Percentiles rank a stretch among this genome's conserved stretches.
Conservation (phyloP, 2,113 vertebrate genomes). For the Azemiops feae region DNA sequence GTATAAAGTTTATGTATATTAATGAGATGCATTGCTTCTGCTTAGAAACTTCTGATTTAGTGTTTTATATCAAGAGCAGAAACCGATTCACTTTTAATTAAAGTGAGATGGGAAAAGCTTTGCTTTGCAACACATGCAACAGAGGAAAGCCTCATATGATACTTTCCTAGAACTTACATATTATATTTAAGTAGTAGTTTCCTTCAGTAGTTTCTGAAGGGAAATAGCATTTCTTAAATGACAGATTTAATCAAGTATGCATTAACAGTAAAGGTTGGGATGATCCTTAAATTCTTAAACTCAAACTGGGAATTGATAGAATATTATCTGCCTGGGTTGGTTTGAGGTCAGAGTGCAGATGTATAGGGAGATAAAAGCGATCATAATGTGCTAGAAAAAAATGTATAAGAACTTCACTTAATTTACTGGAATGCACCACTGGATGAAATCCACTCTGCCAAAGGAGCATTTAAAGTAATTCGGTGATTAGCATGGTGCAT, state of each 20-base stretch:
- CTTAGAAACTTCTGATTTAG: background rate
- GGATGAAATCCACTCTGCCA: background rate
- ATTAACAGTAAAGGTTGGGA: background rate
- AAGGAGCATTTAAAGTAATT: constrained; percentile 2
- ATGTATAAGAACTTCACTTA: background rate
- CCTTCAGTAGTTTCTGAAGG: background rate
- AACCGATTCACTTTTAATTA: background rate
- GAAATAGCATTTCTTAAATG: background rate
- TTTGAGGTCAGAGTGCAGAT: background rate
- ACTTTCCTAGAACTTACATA: background rate
- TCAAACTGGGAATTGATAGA: background rate
- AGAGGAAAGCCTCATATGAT: background rate
- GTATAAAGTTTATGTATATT: background rate
- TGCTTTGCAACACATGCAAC: background rate
- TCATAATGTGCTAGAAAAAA: constrained; percentile 9
- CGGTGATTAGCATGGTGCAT: background rate
- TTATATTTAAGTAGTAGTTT: background rate
- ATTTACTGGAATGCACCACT: background rate
- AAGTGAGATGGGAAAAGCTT: background rate
- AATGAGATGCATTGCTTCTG: background rate
- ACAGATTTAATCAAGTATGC: background rate
- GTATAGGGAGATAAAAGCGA: constrained; percentile 12
- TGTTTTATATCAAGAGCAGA: background rate
- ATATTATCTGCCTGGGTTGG: background rate
- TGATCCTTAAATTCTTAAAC: constrained; percentile 8